Evolutionary conservation across 1,140 invertebrate species (phyloP).

Genomic region (Brachionus plicatilis): DNA sequence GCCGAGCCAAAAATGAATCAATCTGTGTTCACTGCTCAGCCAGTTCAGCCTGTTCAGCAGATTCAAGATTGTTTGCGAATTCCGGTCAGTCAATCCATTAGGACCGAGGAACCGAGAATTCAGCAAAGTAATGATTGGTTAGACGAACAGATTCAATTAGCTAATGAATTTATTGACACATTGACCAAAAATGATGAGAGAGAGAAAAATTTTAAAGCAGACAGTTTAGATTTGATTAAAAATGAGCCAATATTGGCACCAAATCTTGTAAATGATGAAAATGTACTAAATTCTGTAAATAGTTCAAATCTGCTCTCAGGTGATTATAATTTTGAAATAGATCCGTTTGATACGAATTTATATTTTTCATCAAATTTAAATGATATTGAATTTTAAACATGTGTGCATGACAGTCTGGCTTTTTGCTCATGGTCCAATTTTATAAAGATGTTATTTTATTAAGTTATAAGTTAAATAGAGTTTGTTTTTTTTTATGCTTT

Average conservation of each 20-base stretch:
- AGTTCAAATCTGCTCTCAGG: background rate
- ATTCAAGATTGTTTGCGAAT: background rate
- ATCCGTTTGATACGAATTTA: constrained; percentile 34
- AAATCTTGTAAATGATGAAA: background rate
- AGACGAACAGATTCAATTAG: constrained; percentile 24
- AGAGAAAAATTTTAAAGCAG: background rate
- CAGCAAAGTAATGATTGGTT: constrained; percentile 18
- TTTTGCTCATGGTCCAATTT: background rate
- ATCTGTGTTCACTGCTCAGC: background rate
- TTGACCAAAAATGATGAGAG: constrained; percentile 16
- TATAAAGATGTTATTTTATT: background rate
- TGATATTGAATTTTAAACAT: constrained; percentile 14
- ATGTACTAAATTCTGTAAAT: background rate
- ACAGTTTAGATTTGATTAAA: background rate
- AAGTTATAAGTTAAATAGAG: background rate
- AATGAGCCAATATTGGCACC: background rate
- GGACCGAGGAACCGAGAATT: background rate
- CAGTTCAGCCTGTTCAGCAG: background rate
- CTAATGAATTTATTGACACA: constrained; percentile 19
- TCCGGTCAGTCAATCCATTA: background rate
- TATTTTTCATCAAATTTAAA: constrained; percentile 34
- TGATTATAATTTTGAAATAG: constrained; percentile 29
- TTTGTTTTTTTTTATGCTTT: background rate
- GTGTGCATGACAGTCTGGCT: background rate
- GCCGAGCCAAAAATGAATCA: background rate